Evolutionary conservation across 2,888 invertebrate genomes (phyloP).

Genomic region (Venustoraphidia nigricollis): DNA sequence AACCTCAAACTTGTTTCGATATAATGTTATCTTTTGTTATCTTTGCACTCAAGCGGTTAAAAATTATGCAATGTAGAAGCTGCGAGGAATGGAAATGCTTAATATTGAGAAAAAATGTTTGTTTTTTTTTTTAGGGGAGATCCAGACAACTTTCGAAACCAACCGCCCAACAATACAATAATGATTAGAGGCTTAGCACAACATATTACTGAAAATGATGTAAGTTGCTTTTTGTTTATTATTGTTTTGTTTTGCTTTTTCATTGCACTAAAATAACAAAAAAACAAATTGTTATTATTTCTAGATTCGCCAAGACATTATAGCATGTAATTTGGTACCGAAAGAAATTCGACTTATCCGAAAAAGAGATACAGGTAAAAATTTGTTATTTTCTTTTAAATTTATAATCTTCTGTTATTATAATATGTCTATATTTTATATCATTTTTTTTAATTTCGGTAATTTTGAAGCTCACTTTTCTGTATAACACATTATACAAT

Average conservation of each 20-base stretch:
- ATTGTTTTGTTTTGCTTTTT: background rate
- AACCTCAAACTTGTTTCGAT: constrained; percentile 6
- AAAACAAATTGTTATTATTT: constrained; percentile 19
- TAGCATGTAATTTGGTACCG: constrained; percentile 56
- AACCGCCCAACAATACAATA: constrained; percentile 44
- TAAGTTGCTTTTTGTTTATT: constrained; percentile 27
- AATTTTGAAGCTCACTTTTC: too few relatives aligned
- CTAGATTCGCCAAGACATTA: constrained; percentile 63
- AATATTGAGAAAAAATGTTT: background rate
- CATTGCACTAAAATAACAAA: constrained; percentile 1
- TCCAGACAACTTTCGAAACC: constrained; percentile 25
- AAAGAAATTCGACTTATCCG: constrained; percentile 70
- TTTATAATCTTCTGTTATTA: background rate
- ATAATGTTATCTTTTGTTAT: constrained; percentile 9
- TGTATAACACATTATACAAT: too few relatives aligned
- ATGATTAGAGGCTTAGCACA: constrained; percentile 60
- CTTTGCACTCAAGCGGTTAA: background rate
- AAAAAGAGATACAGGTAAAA: constrained; percentile 69
- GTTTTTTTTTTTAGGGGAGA: background rate
- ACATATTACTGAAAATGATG: constrained; percentile 63
- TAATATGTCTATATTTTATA: background rate
- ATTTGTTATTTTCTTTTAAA: constrained; percentile 11
- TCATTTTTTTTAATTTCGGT: too few relatives aligned
- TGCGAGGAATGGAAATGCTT: too few relatives aligned
- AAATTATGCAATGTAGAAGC: background rate